Evolutionary conservation across 1,140 invertebrate genomes (phyloP), one percentile per base, ranked within the genome.

Genomic region (Sarcophaga bullata): DNA sequence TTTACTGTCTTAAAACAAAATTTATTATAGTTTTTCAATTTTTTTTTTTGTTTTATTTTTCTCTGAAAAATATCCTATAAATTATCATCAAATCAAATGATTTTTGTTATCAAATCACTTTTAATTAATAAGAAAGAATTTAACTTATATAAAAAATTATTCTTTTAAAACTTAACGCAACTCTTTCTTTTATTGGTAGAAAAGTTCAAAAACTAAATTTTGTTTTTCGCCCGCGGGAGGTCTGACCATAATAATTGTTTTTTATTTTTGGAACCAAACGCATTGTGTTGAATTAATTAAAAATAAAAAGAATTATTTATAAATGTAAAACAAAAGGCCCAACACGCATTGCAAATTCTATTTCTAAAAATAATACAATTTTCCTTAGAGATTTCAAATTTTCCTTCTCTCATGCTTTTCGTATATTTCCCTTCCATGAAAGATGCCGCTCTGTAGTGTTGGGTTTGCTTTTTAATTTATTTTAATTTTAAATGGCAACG

Each of bases 341-440:
- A 58, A 13, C 54, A 58, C 54, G 54, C 54, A 58, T 58, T 58
- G 54, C 54, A 6, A n/a, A 58, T 58, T 58, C 54, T 58, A 58
- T 58, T 15, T 37, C 25, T 37, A 37, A 37, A 37, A 37, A 37
- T 37, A 37, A 37, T 37, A 2, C 4, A 1, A 37, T 58, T 58
- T 58, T 58, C 15, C n/a, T n/a, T n/a, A 58, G 25, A 37, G 25
- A 37, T 37, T 37, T 37, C 25, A 37, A 37, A 37, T 37, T 37
- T 37, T 37, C 25, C 25, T 37, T 2, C 25, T 37, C 25, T 37
- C 25, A 37, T 37, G 25, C 25, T 37, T 37, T 37, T 37, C 25
- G 1, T 37, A 37, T 37, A 37, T 37, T 37, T 37, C 4, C 25
- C 25, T 37, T 37, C 25, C 25, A 37, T 37, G 25, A 37, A 37